Percentiles rank a stretch among this genome's conserved stretches.
Conservation (phyloP, 2,888 invertebrate genomes). For the Perizoma affinitatum region DNA sequence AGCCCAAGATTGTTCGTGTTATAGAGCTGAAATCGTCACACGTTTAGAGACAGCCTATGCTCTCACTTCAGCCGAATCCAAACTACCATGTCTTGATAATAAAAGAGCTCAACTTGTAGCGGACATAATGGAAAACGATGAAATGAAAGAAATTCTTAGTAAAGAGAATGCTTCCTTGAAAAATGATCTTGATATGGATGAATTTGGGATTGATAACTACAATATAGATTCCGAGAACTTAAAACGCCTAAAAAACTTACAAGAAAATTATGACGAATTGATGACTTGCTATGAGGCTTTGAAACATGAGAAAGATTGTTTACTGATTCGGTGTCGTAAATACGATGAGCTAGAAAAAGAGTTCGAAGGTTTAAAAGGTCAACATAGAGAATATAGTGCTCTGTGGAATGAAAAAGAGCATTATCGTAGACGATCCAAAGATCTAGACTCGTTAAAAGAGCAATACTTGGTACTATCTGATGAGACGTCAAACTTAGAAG, state of each 20-base stretch:
- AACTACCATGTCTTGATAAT: constrained; percentile 51
- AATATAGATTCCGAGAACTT: constrained; percentile 65
- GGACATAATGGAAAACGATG: constrained; percentile 73
- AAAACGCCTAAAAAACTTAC: constrained; percentile 66
- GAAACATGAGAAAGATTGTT: constrained; percentile 64
- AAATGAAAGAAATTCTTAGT: constrained; percentile 72
- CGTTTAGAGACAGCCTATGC: constrained; percentile 58
- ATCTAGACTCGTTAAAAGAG: constrained; percentile 69
- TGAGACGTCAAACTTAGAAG: constrained; percentile 70
- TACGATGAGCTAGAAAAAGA: constrained; percentile 68
- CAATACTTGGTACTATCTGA: constrained; percentile 67
- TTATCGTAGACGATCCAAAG: constrained; percentile 66
- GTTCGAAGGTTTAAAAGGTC: constrained; percentile 55
- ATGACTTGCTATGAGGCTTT: constrained; percentile 67
- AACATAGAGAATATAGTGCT: constrained; percentile 66
- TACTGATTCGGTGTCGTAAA: constrained; percentile 58
- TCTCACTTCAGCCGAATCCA: constrained; percentile 54
- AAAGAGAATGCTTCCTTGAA: constrained; percentile 51
- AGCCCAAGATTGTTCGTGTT: constrained; percentile 58
- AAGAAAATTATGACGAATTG: constrained; percentile 69
- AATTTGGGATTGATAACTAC: constrained; percentile 47
- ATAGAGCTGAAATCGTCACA: constrained; percentile 56
- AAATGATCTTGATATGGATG: constrained; percentile 47
- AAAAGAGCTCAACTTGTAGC: constrained; percentile 74
- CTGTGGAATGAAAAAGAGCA: constrained; percentile 76